A percentile compares a stretch with the other conserved stretches of the same genome.
These are phyloP conservation scores for Cosmia trapezina DNA, from an alignment of 2,888 invertebrate species.

Conservation along the genomic window DNA sequence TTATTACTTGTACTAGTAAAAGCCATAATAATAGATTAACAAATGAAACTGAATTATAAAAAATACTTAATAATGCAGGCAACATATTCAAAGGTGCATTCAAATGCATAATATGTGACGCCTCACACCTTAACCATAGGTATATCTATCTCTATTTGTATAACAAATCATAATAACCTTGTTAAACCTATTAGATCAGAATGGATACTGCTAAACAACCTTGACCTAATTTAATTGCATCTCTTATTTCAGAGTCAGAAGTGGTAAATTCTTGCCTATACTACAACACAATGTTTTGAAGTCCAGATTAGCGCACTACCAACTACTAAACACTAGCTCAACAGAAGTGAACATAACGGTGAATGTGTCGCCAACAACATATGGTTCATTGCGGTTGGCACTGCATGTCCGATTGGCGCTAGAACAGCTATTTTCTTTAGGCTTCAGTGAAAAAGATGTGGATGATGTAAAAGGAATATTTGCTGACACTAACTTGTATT, in stretches of 20 bases:
- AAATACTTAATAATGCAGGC: too few species aligned
- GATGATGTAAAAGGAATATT: constrained; percentile 99
- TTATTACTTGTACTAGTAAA: too few species aligned
- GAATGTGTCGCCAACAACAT: constrained; percentile 93
- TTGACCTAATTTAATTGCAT: neutral
- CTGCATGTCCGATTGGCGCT: constrained; percentile 94
- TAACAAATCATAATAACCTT: neutral
- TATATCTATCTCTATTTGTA: too few species aligned
- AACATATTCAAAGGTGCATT: too few species aligned
- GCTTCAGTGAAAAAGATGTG: constrained; percentile 97
- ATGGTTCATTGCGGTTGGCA: constrained; percentile 94
- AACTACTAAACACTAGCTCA: constrained; percentile 91
- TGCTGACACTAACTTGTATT: constrained; percentile 98
- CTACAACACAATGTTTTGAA: constrained; percentile 95
- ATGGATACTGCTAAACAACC: neutral
- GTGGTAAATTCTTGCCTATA: constrained; percentile 94
- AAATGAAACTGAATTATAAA: too few species aligned
- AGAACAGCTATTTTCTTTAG: constrained; percentile 92
- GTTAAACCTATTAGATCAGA: neutral
- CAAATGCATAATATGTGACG: too few species aligned
- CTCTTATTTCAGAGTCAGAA: constrained; percentile 87
- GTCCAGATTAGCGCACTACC: constrained; percentile 94
- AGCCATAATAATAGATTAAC: too few species aligned
- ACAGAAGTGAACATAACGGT: constrained; percentile 92
- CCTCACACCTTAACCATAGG: too few species aligned